Conservation (phyloP, 92 coral and sea anemone species). For the Palythoa grandis region DNA sequence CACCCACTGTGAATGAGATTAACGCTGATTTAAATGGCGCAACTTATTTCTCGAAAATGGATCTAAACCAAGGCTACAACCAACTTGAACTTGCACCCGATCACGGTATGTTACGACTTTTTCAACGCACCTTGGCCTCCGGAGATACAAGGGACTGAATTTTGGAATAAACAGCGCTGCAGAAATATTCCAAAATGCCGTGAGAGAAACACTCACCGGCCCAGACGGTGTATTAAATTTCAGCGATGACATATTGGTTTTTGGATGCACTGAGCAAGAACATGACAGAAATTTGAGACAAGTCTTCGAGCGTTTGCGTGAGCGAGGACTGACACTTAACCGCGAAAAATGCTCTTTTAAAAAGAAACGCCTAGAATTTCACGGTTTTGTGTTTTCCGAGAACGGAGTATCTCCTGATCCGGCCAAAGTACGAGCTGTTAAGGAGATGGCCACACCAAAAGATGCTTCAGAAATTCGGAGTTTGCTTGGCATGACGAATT, state of each 20-base stretch:
- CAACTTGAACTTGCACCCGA: conserved; percentile 35
- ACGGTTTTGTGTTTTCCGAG: conserved; percentile 45
- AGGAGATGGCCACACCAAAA: conserved; percentile 45
- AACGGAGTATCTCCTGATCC: conserved; percentile 50
- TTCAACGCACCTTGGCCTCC: conserved; percentile 46
- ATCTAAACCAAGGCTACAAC: conserved; percentile 49
- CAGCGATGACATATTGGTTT: conserved; percentile 59
- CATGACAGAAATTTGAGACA: conserved; percentile 53
- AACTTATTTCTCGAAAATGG: conserved; percentile 33
- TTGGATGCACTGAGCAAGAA: conserved; percentile 38
- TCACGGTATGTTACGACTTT: conserved; percentile 38
- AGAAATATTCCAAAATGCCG: conserved; percentile 57
- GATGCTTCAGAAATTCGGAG: conserved; percentile 61
- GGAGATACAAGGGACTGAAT: conserved; percentile 33
- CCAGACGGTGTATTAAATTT: conserved; percentile 42
- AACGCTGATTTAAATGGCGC: conserved; percentile 35
- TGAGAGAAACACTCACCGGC: conserved; percentile 47
- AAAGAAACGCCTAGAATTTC: conserved; percentile 41
- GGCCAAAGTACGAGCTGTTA: conserved; percentile 42
- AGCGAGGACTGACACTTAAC: conserved; percentile 62
- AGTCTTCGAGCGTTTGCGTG: conserved; percentile 52
- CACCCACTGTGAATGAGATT: conserved; percentile 44
- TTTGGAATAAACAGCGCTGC: conserved; percentile 58
- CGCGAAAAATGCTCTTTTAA: conserved; percentile 51
- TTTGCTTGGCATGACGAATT: conserved; percentile 64